Evolutionary conservation across 2,888 invertebrate species (phyloP).

Genomic region (Hirtodrosophila histrioides): DNA sequence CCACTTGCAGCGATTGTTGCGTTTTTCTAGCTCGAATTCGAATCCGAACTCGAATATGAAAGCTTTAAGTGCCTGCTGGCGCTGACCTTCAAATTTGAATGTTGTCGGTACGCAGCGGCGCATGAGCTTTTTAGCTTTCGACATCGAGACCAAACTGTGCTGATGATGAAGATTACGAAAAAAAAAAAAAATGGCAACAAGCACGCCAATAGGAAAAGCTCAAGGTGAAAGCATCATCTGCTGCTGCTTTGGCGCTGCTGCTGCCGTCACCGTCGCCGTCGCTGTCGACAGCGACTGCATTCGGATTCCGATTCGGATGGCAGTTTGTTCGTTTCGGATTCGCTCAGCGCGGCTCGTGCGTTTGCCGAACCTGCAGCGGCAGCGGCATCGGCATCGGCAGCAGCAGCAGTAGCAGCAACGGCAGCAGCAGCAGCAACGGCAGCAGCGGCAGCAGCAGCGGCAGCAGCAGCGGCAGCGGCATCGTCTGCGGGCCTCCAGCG

Average conservation of each 20-base stretch:
- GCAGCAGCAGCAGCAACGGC: constrained; percentile 49
- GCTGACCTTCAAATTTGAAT: constrained; percentile 51
- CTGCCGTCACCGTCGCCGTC: background rate
- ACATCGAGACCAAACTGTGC: constrained; percentile 48
- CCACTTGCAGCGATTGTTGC: constrained; percentile 48
- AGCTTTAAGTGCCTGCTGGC: constrained; percentile 16
- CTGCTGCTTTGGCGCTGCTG: constrained; percentile 17
- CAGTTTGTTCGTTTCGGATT: constrained; percentile 53
- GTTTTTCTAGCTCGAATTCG: constrained; percentile 17
- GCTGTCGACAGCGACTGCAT: constrained; percentile 41
- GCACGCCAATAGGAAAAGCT: constrained; percentile 47
- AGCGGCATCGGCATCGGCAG: constrained; percentile 21
- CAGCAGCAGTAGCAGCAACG: constrained; percentile 59
- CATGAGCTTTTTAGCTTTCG: constrained; percentile 58
- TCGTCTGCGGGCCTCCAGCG: constrained; percentile 77
- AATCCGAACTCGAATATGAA: constrained; percentile 10
- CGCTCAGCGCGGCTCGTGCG: constrained; percentile 58
- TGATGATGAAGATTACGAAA: constrained; percentile 33
- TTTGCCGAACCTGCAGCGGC: constrained; percentile 50
- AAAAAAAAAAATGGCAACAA: constrained; percentile 14
- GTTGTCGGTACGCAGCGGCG: constrained; percentile 31
- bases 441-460: constrained; percentile 59
- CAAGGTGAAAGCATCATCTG: constrained; percentile 73
- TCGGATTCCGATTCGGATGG: constrained; percentile 52
- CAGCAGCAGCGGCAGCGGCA: constrained; percentile 20